Percentiles rank a stretch among this genome's conserved stretches.
Evolutionary conservation across 2,797 vertebrate genomes (phyloP).

Genomic region (Eupleurogrammus muticus): DNA sequence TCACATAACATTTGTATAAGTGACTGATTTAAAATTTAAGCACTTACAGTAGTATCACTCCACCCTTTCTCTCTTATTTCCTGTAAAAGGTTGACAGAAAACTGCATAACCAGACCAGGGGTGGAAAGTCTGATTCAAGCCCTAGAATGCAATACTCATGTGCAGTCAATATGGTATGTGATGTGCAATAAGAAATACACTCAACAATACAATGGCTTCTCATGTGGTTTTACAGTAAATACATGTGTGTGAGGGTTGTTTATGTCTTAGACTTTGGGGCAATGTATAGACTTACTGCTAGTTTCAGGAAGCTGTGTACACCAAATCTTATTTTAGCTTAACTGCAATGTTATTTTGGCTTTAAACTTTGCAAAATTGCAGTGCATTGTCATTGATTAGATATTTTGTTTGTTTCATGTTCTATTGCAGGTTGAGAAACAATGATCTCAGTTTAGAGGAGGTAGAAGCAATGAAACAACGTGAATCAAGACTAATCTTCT

Average conservation of each 20-base stretch:
- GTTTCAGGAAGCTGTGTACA: not conserved
- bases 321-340: not conserved
- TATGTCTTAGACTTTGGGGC: constrained; percentile 1
- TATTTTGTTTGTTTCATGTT: constrained; percentile 27
- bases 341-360: not conserved
- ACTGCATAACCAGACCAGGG: constrained; percentile 82
- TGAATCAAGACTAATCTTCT: constrained; percentile 83
- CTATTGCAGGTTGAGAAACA: constrained; percentile 85
- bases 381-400: not conserved
- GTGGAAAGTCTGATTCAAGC: constrained; percentile 83
- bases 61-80: constrained; percentile 38
- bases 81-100: constrained; percentile 86
- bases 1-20: constrained; percentile 3
- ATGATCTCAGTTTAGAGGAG: constrained; percentile 83
- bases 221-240: not conserved
- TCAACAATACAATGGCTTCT: constrained; percentile 6
- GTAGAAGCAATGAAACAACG: constrained; percentile 70
- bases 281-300: not conserved
- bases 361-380: constrained; percentile 9
- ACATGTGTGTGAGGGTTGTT: not conserved
- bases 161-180: constrained; percentile 87
- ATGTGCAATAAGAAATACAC: not conserved
- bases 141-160: constrained; percentile 75
- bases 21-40: constrained; percentile 10
- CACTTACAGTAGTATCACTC: not conserved